Evolutionary conservation across 1,140 invertebrate species (phyloP), one percentile per base, ranked within the genome.

Genomic region (Palaemon carinicauda): DNA sequence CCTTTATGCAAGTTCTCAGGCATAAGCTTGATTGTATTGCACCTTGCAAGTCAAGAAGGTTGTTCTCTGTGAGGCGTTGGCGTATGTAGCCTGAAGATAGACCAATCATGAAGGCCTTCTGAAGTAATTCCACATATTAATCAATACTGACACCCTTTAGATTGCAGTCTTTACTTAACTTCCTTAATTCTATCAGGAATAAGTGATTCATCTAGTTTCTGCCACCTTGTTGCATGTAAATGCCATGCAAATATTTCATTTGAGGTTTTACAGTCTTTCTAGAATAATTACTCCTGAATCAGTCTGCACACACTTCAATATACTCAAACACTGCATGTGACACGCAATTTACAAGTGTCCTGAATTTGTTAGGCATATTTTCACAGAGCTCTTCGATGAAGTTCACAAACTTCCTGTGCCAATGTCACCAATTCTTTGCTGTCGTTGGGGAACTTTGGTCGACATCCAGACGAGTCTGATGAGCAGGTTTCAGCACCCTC

Each of bases 221-320:
- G 88, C 15, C 33, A 21, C 53, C 52, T 65, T 50, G 56, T 85
- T 29, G 77, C 75, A 27, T 87, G 56, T 19, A 85, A 71, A 53
- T 81, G 80, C 24, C 80, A 56, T 31, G 75, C 88, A 73, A 80
- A 84, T 65, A 88, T 82, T 75, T 84, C 81, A 84, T 88, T 89
- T 15, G 29, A 50, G 54, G 19, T 71, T 51, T 79, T 84, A 24
- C 87, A 52, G 56, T 88, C 87, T 33, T 77, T 31, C 31, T 65
- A 50, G 84, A n/a, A n/a, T n/a, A n/a, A n/a, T n/a, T n/a, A n/a
- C n/a, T n/a, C n/a, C n/a, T n/a, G n/a, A n/a, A n/a, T n/a, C n/a
- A n/a, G n/a, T n/a, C n/a, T n/a, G n/a, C n/a, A n/a, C n/a, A n/a
- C n/a, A n/a, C n/a, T n/a, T n/a, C n/a, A n/a, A n/a, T n/a, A n/a